phyloP scores from a whole-genome alignment of 2,113 vertebrate species.

The Alligator mississippiensis region DNA sequence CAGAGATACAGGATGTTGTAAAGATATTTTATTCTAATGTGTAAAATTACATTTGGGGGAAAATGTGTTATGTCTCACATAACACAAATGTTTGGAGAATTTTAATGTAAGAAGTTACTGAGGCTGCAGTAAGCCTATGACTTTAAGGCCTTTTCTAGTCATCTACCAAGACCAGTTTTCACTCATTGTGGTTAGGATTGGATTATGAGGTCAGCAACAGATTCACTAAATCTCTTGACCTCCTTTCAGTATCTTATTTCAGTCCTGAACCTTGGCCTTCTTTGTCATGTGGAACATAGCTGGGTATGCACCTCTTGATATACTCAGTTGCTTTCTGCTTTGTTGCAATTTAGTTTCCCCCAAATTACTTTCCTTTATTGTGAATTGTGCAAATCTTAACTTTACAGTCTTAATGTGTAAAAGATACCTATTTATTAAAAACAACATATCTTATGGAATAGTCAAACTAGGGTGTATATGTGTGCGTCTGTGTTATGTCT shows the following conservation, averaged over 20 bases:
- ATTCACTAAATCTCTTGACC: slow-evolving; percentile 11
- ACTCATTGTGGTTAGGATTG: not conserved
- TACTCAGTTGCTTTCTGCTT: not conserved
- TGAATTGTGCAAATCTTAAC: not conserved
- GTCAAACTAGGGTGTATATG: not conserved
- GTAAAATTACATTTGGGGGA: not conserved
- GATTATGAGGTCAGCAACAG: not conserved
- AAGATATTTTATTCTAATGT: not conserved
- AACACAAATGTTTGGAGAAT: not conserved
- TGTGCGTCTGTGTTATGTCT: not conserved
- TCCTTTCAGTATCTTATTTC: slow-evolving; percentile 14
- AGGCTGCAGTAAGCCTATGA: not conserved
- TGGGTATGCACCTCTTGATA: not conserved
- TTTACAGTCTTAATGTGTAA: not conserved
- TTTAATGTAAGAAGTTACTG: not conserved
- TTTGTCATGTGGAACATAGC: not conserved
- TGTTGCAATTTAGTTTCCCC: not conserved
- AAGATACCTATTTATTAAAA: not conserved
- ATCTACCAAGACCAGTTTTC: not conserved
- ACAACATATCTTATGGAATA: not conserved
- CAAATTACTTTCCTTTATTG: not conserved
- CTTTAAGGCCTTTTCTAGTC: slow-evolving; percentile 31
- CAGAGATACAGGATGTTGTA: not conserved
- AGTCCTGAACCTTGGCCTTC: not conserved
- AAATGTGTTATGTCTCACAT: not conserved